Evolutionary conservation across 2,797 vertebrate genomes (phyloP), one percentile per base, ranked within the genome.

Genomic region (Synaphobranchus kaupii): DNA sequence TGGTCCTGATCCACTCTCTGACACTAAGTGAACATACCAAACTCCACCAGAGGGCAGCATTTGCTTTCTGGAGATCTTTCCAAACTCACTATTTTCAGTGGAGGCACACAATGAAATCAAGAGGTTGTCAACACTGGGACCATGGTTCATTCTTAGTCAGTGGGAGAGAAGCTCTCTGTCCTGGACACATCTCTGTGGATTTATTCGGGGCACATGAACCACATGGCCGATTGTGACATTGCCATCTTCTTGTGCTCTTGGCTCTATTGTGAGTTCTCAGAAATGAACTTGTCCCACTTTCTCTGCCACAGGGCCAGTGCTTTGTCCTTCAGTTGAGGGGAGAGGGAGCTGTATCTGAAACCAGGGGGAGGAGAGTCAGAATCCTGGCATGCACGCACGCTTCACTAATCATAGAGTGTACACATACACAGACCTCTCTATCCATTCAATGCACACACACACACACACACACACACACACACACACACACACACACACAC

Each of bases 221-320:
- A 12, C 44, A 9, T 80, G 76, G 44, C 76, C 76, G 47, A 44
- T 22, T 12, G 76, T 80, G 44, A 80, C 76, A 13, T 76, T 80
- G 39, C 76, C 8, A 4, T 10, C 85, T 34, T 15, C 0, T n/a
- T 58, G 63, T 15, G 17, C 82, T 48, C 9, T 3, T n/a, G 13
- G 4, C 84, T 93, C 90, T 76, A 93, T 44, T 63, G 28, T 0
- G 58, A 80, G 85, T 94, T 89, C 7, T 94, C 91, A 10, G 91
- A 89, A 25, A 99, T 92, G 90, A 99, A 99, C 8, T 89, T 80
- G 56, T 97, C 91, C 98, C 98, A 99, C 92, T 96, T 97, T 56
- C 93, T 94, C 90, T 96, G 94, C 98, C 97, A 99, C 90, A 94
- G 84, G 15, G 85, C 73, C 22, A 34, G 88, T 25, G 94, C 95